Evolutionary conservation across 2,888 invertebrate genomes (phyloP).

Genomic region (Hirtodrosophila cameraria): DNA sequence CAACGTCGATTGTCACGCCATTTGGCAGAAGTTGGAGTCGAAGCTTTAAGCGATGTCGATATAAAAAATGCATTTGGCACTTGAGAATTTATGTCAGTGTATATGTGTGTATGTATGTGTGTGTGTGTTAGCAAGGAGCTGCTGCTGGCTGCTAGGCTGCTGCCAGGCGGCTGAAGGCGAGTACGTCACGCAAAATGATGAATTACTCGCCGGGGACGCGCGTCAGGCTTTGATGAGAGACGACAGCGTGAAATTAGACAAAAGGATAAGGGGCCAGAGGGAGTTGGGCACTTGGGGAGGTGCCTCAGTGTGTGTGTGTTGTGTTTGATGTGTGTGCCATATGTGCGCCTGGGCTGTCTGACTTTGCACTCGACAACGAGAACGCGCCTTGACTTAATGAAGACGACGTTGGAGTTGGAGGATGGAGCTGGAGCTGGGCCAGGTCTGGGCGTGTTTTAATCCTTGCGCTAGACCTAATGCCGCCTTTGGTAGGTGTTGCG

Average conservation of each 20-base stretch:
- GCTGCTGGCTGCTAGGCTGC: slow-evolving; percentile 22
- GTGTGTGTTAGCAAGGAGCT: slow-evolving; percentile 32
- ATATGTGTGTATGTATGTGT: slow-evolving; percentile 5
- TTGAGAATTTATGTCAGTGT: slow-evolving; percentile 77
- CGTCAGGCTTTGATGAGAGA: slow-evolving; percentile 78
- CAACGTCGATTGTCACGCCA: slow-evolving; percentile 68
- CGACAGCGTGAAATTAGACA: slow-evolving; percentile 80
- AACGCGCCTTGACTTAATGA: slow-evolving; percentile 76
- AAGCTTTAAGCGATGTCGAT: slow-evolving; percentile 28
- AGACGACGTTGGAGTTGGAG: slow-evolving; percentile 59
- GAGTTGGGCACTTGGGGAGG: slow-evolving; percentile 22
- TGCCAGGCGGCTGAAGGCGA: slow-evolving; percentile 42
- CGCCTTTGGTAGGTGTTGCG: slow-evolving; percentile 58
- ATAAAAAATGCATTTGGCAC: slow-evolving; percentile 79
- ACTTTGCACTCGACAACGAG: slow-evolving; percentile 57
- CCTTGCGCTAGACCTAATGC: slow-evolving; percentile 58
- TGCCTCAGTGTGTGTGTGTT: too few relatives aligned
- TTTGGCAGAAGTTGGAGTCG: slow-evolving; percentile 58
- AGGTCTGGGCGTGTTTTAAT: slow-evolving; percentile 70
- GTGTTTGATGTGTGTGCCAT: slow-evolving; percentile 27
- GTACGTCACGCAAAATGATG: slow-evolving; percentile 79
- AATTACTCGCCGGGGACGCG: slow-evolving; percentile 80
- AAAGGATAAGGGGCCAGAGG: slow-evolving; percentile 67
- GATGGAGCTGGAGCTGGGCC: slow-evolving; percentile 7
- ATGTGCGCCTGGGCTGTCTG: slow-evolving; percentile 41